Evolutionary conservation across 2,797 vertebrate species (phyloP), one percentile per base, ranked within the genome.

Genomic region (Gymnothorax reevesii): DNA sequence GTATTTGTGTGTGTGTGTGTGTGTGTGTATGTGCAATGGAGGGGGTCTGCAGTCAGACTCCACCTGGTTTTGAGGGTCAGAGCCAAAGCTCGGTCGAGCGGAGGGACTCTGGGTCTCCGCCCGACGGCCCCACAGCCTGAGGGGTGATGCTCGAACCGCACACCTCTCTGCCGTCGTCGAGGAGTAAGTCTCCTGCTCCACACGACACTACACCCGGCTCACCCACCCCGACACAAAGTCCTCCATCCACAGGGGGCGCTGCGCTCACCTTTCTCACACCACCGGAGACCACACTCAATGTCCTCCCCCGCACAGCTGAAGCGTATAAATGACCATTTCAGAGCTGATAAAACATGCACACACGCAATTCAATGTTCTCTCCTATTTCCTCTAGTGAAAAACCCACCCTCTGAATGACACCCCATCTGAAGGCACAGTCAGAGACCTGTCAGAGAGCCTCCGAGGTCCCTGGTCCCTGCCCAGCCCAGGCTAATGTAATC

Each of bases 1-100:
- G 83, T 33, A 27, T 84, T 57, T 84, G 83, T 86, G 55, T 62
- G 22, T 71, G 62, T 69, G 25, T 86, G 79, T 71, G 82, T 75
- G 71, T 86, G 42, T 59, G 85, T 84, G 87, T 88, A 7, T 55
- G 85, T 20, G 57, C 3, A 4, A n/a, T 83, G 22, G 6, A n/a
- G 62, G 62, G 62, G 62, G 62, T 66, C 62, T 66, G n/a, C n/a
- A 66, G 22, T 66, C 62, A 22, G 62, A 66, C 20, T n/a, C 8
- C 20, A n/a, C 7, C 62, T 66, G 62, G 62, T 66, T 22, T 20
- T 7, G 22, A 66, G 62, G 20, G 4, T 7, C 20, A n/a, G 62
- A 7, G 62, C 62, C 62, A 66, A n/a, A 1, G 62, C 20, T n/a
- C 62, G n/a, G 62, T 6, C 20, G 20, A 7, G 62, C 15, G 12